A percentile compares a stretch with the other conserved stretches of the same genome.
Evolutionary conservation across 2,113 vertebrate genomes (phyloP).

Genomic region (rat (Rattus norvegicus)): GRCr8 NC_086028.1:79020001-79020500

Average conservation of each 20-base stretch:
- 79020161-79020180: neutral
- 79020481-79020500: neutral
- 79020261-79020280: neutral
- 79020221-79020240: neutral
- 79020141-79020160: neutral
- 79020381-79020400: neutral
- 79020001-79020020: constrained; percentile 22
- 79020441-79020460: neutral
- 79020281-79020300: neutral
- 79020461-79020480: neutral
- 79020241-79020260: neutral
- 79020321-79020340: neutral
- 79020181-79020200: neutral
- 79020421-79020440: neutral
- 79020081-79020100: neutral
- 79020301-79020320: neutral
- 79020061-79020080: neutral
- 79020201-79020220: neutral
- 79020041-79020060: constrained; percentile 26
- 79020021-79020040: constrained; percentile 4
- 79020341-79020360: neutral
- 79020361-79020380: neutral
- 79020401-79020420: neutral
- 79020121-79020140: neutral
- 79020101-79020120: neutral